phyloP scores from a whole-genome alignment of 2,113 vertebrate genomes.

The Engraulis encrasicolus region DNA sequence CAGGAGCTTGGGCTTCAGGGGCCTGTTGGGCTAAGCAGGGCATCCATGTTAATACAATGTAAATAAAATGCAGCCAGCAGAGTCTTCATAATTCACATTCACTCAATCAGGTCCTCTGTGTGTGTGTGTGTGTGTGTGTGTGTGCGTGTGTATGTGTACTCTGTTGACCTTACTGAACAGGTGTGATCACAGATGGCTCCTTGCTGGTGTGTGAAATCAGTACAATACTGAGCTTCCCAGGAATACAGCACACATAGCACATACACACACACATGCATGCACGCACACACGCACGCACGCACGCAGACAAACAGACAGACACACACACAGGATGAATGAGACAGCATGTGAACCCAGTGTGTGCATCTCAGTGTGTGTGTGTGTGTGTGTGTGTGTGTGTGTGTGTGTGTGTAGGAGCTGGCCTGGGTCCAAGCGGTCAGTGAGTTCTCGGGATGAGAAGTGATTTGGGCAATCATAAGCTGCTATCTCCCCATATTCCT shows the following conservation, averaged over 20 bases:
- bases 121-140: neutral
- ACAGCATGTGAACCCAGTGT: no score
- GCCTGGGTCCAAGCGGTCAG: slow-evolving; percentile 25
- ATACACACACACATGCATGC: no score
- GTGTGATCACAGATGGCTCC: slow-evolving; percentile 7
- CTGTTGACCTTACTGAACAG: neutral
- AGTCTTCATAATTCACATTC: no score
- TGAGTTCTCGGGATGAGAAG: slow-evolving; percentile 42
- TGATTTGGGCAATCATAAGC: slow-evolving; percentile 48
- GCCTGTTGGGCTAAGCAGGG: no score
- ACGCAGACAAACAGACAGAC: no score
- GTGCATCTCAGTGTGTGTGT: neutral
- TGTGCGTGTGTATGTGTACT: neutral
- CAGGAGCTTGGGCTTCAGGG: no score
- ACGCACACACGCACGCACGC: no score
- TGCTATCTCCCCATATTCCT: slow-evolving; percentile 27
- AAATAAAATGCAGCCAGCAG: no score
- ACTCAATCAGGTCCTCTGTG: no score
- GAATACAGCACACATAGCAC: neutral
- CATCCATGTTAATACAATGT: no score
- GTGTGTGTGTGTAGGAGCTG: slow-evolving; percentile 17
- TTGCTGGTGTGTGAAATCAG: neutral
- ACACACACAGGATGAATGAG: no score
- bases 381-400: neutral
- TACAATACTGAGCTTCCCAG: neutral